Evolutionary conservation across 2,888 invertebrate species (phyloP), one percentile per base, ranked within the genome.

Genomic region (Poecilobothrus nobilitatus): DNA sequence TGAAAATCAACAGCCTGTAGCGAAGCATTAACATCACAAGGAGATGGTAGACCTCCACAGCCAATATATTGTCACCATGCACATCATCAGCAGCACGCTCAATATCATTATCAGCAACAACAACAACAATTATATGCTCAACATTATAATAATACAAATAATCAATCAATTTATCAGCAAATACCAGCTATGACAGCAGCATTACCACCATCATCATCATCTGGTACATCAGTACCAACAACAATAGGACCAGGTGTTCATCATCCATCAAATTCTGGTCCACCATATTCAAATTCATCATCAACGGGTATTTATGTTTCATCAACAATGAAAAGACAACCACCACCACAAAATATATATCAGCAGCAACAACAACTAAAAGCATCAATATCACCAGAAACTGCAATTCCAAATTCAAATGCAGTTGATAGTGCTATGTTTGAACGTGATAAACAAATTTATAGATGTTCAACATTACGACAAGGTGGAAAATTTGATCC

Each of bases 1-100:
- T 94, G 92, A 93, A 91, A 91, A 85, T 89, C 88, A 85, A 84
- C 80, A 81, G 83, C 79, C 80, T 81, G 80, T 78, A 81, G 81
- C 79, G 82, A 81, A 75, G 73, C 74, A 78, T 10, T 22, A 12
- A 22, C 63, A 21, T 22, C 21, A 12, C 22, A 53, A 61, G 63
- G 65, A 71, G 66, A 34, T 62, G 61, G 65, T 66, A 76, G 76
- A 18, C 33, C 33, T 68, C 79, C 80, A 66, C 81, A 81, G 75
- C 80, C 79, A 67, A 78, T 81, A 73, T 81, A 81, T 72, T 81
- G 82, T 76, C 82, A 81, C 76, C 80, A 81, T 83, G 85, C 85
- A 66, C 80, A 80, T 75, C 76, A 79, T 72, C 77, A 76, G 66
- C 76, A 79, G 70, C 75, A 71, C 68, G 74, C 71, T 65, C 78